Evolutionary conservation across 2,113 vertebrate genomes (phyloP).

Genomic region (Tetrax tetrax): DNA sequence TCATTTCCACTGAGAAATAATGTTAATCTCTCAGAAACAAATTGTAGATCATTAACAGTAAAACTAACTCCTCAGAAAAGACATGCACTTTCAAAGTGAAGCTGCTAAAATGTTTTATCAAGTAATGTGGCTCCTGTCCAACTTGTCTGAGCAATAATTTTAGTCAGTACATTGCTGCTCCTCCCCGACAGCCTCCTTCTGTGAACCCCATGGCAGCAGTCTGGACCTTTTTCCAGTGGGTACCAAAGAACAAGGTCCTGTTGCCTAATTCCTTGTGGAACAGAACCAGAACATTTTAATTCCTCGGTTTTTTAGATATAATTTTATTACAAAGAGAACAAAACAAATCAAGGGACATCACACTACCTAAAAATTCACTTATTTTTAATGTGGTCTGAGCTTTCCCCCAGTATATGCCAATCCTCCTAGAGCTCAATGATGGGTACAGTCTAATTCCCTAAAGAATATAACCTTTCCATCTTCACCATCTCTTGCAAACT

Average conservation of each 20-base stretch:
- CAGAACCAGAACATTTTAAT: not conserved
- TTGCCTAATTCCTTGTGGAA: not conserved
- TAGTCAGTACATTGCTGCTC: not conserved
- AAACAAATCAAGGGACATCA: not conserved
- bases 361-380: not conserved
- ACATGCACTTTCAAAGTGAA: not conserved
- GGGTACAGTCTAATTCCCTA: not conserved
- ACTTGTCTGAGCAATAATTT: not conserved
- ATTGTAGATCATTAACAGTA: not conserved
- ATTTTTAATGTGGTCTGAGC: not conserved
- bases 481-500: not conserved
- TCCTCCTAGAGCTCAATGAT: not conserved
- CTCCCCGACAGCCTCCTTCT: not conserved
- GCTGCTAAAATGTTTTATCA: not conserved
- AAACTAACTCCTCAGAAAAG: not conserved
- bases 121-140: not conserved
- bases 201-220: not conserved
- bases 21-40: not conserved
- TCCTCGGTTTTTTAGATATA: not conserved
- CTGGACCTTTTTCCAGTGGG: not conserved
- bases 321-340: not conserved
- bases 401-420: not conserved
- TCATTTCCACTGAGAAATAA: not conserved
- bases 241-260: not conserved
- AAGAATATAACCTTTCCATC: not conserved